phyloP scores from a whole-genome alignment of 2,888 invertebrate genomes.

The Elegia similella region DNA sequence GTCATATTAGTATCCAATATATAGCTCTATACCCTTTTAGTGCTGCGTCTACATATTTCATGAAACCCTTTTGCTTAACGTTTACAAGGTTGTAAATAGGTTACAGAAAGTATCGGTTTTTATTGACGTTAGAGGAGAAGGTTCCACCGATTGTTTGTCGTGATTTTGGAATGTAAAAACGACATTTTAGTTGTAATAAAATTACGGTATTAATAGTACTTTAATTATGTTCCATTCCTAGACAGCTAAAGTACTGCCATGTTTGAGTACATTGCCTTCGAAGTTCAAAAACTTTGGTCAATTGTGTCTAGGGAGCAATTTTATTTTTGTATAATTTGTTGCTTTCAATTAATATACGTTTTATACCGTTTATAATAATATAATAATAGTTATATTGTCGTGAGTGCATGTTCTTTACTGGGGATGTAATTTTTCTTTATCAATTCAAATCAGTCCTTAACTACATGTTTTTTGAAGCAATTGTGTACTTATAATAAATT shows the following conservation, averaged over 20 bases:
- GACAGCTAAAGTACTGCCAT: constrained; percentile 48
- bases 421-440: constrained; percentile 39
- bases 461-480: neutral
- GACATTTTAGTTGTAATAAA: constrained; percentile 8
- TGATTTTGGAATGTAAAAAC: neutral
- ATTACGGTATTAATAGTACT: constrained; percentile 32
- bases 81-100: constrained; percentile 15
- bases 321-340: constrained; percentile 29
- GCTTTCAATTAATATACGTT: constrained; percentile 39
- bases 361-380: constrained; percentile 24
- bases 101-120: constrained; percentile 20
- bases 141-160: constrained; percentile 10
- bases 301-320: constrained; percentile 16
- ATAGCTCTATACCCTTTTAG: too few species aligned
- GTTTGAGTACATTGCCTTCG: constrained; percentile 19
- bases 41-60: too few species aligned
- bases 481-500: neutral
- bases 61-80: neutral
- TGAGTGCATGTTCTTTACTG: constrained; percentile 26
- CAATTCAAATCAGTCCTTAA: constrained; percentile 12
- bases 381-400: constrained; percentile 6
- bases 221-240: constrained; percentile 30
- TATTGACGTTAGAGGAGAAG: constrained; percentile 3
- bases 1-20: too few species aligned
- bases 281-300: neutral